phyloP scores from a whole-genome alignment of 1,140 invertebrate species.

The Pogonus chalceus region DNA sequence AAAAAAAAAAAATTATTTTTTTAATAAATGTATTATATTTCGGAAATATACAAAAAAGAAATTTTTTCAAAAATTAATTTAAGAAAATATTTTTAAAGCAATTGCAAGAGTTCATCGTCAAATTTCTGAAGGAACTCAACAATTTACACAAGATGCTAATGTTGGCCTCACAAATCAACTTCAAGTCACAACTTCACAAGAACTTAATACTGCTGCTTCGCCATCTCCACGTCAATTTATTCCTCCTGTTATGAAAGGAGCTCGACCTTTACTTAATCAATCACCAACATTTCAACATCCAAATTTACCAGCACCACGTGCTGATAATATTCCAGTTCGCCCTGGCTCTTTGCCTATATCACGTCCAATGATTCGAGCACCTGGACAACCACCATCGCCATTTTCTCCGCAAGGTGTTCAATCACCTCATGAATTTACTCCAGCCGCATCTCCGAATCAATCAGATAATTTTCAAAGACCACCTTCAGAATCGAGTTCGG shows the following conservation, averaged over 20 bases:
- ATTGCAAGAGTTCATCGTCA: constrained; percentile 46
- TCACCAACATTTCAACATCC: constrained; percentile 29
- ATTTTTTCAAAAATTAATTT: too few species aligned
- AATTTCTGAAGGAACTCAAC: constrained; percentile 38
- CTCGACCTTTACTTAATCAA: constrained; percentile 32
- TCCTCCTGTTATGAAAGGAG: constrained; percentile 38
- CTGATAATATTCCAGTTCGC: constrained; percentile 25
- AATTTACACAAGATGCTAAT: constrained; percentile 30
- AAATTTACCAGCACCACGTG: constrained; percentile 24
- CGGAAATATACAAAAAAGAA: too few species aligned
- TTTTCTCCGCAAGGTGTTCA: constrained; percentile 27
- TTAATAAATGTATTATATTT: too few species aligned
- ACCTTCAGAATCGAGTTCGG: constrained; percentile 29
- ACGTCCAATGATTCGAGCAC: constrained; percentile 37
- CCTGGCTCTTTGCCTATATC: constrained; percentile 30
- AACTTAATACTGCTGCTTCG: constrained; percentile 31
- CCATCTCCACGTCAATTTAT: constrained; percentile 41
- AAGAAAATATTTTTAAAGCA: too few species aligned
- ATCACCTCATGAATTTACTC: not conserved
- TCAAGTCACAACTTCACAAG: constrained; percentile 34
- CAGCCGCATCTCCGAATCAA: not conserved
- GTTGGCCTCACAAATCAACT: constrained; percentile 41
- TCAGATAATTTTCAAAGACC: constrained; percentile 21
- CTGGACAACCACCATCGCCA: constrained; percentile 37
- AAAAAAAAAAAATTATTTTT: too few species aligned